phyloP scores from a whole-genome alignment of 2,888 invertebrate genomes.

The Ptychoptera albimana region DNA sequence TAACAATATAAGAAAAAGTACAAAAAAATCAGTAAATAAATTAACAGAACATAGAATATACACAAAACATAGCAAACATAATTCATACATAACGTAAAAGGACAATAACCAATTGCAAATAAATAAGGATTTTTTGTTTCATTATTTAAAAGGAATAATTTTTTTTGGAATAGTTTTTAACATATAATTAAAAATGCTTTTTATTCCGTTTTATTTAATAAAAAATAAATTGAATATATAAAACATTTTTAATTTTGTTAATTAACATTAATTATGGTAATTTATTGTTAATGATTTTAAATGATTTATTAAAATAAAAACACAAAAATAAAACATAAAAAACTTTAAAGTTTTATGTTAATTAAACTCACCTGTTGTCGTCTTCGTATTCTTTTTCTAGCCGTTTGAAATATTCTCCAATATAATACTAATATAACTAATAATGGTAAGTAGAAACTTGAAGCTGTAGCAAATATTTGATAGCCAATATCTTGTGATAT shows the following conservation, averaged over 20 bases:
- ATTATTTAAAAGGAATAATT: no score
- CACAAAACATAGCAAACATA: no score
- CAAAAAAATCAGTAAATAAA: no score
- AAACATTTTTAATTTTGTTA: not conserved
- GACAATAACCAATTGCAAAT: no score
- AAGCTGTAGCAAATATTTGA: constrained; percentile 79
- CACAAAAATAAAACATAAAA: not conserved
- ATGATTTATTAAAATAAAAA: constrained; percentile 1
- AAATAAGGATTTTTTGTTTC: no score
- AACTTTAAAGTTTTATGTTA: not conserved
- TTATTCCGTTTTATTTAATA: no score
- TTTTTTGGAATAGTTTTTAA: no score
- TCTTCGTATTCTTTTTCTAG: constrained; percentile 66
- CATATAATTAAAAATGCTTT: no score
- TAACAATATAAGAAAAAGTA: no score
- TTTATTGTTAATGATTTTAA: not conserved
- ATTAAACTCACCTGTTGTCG: constrained; percentile 35
- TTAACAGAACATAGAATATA: no score
- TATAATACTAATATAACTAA: constrained; percentile 76
- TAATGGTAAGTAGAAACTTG: constrained; percentile 82
- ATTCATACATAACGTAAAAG: no score
- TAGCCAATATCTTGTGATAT: constrained; percentile 74
- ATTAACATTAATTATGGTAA: not conserved
- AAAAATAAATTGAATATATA: no score
- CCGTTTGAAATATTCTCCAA: constrained; percentile 82